Base-by-base conservation (phyloP, 2,888 invertebrate genomes). In the Polydrusus cervinus region DNA sequence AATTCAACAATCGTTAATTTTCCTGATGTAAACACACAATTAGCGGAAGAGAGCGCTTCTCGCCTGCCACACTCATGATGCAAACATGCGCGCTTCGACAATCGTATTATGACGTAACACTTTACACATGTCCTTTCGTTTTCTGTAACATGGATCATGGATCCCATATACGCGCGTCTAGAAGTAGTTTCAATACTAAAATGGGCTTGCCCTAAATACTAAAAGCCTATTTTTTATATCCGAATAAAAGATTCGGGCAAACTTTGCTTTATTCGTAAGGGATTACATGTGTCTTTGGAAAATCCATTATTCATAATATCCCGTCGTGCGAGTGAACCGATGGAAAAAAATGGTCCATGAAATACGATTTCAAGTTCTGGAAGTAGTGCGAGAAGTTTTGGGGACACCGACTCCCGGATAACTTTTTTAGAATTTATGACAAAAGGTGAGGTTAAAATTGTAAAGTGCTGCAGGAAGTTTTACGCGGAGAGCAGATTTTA, bases 221-320 rank as follows among this genome's bases (percentile, higher is more conserved):
- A 49, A 51, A 51, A 51, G 47, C 18, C 18, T 8, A 34, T 34
- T 34, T 51, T 51, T 51, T 51, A 20, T 53, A 25, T 30, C 11
- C 3, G 13, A 25, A 53, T 53, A 53, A 55, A 53, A 38, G 38
- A 57, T 34, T 34, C 16, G n/a, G n/a, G 10, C 10, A 38, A 57
- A 57, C 9, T 57, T 57, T 16, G 38, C 38, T 38, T 38, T 38
- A 57, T 57, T 34, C 57, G 57, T 57, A 57, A 38, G 34, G n/a
- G 34, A 38, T 38, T 57, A 38, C 57, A 57, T 60, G 64, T 25
- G 64, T 45, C 64, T 18, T 45, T 25, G 9, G 14, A 61, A 51
- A 55, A 65, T 71, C 13, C 43, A 71, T 71, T 71, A 71, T 71
- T 71, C 71, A 71, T 71, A 62, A 51, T 53, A 62, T 49, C 43